phyloP scores from a whole-genome alignment of 2,113 vertebrate genomes.

The Proteles cristata region DNA sequence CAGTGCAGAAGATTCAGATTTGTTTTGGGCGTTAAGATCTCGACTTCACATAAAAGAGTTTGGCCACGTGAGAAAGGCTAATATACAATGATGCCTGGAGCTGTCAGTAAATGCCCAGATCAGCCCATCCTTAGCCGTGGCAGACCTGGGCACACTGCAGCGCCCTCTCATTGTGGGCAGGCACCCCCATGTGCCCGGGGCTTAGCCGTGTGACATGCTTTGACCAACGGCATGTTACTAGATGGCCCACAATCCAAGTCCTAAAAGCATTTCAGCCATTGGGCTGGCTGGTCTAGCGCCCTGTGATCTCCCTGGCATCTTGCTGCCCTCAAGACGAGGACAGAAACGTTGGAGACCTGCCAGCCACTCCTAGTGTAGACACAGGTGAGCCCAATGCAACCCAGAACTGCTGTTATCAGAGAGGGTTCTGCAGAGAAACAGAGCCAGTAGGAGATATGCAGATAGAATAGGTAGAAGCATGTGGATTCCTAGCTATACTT shows the following conservation, averaged over 20 bases:
- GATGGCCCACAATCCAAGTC: neutral
- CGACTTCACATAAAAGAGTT: neutral
- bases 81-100: accelerated
- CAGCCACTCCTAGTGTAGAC: neutral
- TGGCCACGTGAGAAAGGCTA: too few species aligned
- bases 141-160: neutral
- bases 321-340: neutral
- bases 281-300: accelerated
- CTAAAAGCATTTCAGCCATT: neutral
- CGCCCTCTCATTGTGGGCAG: accelerated
- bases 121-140: neutral
- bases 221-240: neutral
- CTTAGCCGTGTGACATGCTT: neutral
- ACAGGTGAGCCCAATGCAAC: neutral
- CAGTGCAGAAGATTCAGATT: neutral
- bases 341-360: too few species aligned
- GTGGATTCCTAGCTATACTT: neutral
- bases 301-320: neutral
- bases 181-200: neutral
- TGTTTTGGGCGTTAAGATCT: neutral
- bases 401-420: neutral
- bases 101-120: neutral
- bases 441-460: accelerated
- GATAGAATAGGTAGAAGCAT: neutral
- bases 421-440: neutral